Evolutionary conservation across 2,888 invertebrate genomes (phyloP), one percentile per base, ranked within the genome.

Genomic region (Endotricha flammealis): DNA sequence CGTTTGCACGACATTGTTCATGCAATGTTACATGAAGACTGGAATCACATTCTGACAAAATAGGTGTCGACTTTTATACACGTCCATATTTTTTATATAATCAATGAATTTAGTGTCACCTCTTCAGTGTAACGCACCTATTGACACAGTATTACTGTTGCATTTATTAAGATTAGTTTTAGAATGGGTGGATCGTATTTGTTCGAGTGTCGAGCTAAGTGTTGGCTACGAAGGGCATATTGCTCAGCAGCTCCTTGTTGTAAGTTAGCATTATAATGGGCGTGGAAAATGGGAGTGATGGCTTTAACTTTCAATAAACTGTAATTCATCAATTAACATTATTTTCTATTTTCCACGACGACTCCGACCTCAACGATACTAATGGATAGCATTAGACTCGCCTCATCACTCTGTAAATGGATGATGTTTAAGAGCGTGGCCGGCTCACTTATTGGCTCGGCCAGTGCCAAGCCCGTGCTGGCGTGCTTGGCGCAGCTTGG

Each of bases 271-370:
- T 53, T 46, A 48, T 54, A 53, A n/a, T 54, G 48, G 45, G 57
- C 67, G 76, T 76, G 77, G 77, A 76, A 72, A 75, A 74, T 71
- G 67, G 13, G 64, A 71, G 44, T 64, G 55, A 53, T 53, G 67
- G 51, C 59, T 49, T 51, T 53, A 48, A 52, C 44, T 59, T 57
- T 52, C 52, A 72, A 70, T 74, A 75, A 74, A 68, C 55, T 47
- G 11, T 64, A 60, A 56, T 57, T 55, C 59, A 63, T 54, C 57
- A 8, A 59, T 61, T 48, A 67, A 58, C 63, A 64, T 67, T 70
- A 61, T 72, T 72, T 76, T 80, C 62, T 77, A 65, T 80, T 80
- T 78, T 73, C 82, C 77, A 80, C 75, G 71, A 51, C 36, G 32
- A 32, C 42, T 41, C 4, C 43, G 47, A 48, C 43, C 44, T 38